phyloP scores from a whole-genome alignment of 2,888 invertebrate species.

The Amorpha juglandis region DNA sequence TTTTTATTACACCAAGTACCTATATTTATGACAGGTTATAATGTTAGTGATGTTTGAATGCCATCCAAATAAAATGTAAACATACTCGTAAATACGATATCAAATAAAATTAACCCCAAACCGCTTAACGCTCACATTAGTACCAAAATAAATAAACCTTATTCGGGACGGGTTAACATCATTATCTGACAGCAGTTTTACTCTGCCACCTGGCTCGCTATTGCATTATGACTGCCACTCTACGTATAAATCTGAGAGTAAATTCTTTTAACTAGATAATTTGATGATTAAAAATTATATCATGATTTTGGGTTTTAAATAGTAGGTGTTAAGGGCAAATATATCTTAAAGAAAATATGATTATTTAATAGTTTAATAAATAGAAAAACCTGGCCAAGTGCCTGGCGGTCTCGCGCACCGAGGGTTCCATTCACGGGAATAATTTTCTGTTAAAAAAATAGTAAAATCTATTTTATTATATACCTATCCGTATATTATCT shows the following conservation, averaged over 20 bases:
- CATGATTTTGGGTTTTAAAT: neutral
- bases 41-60: no score
- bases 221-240: constrained; percentile 28
- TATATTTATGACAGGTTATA: no score
- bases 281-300: neutral
- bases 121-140: constrained; percentile 25
- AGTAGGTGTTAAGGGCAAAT: neutral
- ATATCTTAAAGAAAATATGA: neutral
- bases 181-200: constrained; percentile 32
- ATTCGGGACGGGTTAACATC: constrained; percentile 35
- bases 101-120: constrained; percentile 2
- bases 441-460: no score
- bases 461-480: no score
- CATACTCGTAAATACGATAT: neutral
- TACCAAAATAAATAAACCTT: constrained; percentile 33
- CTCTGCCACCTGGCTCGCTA: constrained; percentile 34
- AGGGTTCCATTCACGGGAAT: no score
- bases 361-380: neutral
- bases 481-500: no score
- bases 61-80: no score
- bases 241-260: constrained; percentile 1
- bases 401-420: no score
- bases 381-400: neutral
- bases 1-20: no score
- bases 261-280: constrained; percentile 6